Conservation (phyloP, 2,113 vertebrate genomes). For the Poicephalus meyeri region DNA sequence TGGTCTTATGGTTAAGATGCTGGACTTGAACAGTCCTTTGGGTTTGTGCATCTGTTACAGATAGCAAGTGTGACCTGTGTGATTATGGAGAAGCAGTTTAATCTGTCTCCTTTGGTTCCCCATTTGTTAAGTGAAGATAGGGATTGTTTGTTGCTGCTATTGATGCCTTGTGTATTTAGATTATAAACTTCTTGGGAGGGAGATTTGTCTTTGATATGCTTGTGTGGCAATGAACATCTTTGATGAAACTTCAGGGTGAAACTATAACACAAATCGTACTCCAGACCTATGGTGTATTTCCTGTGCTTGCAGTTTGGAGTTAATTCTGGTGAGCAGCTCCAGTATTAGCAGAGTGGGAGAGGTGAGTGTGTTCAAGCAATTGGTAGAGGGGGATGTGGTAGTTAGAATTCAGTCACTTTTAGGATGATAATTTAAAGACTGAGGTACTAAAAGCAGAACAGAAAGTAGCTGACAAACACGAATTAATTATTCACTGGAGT, state of each 20-base stretch:
- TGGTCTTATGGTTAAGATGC: fast-evolving
- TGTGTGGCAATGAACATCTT: neutral
- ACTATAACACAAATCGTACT: neutral
- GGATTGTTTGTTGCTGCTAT: neutral
- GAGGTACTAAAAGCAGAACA: neutral
- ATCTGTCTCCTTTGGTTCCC: neutral
- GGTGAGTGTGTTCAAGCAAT: fast-evolving
- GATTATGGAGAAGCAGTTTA: neutral
- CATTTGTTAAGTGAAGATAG: neutral
- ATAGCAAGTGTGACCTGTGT: neutral
- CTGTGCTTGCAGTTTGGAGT: neutral
- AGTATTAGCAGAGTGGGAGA: neutral
- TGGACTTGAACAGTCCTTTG: neutral
- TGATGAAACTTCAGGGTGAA: neutral
- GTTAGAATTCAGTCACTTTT: neutral
- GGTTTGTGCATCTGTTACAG: neutral
- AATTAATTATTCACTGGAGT: slow-evolving; percentile 16
- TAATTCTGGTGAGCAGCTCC: neutral
- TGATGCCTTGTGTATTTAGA: neutral
- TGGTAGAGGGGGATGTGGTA: neutral
- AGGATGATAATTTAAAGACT: neutral
- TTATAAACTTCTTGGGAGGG: neutral
- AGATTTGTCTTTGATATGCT: neutral
- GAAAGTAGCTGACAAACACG: neutral
- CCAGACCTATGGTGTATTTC: fast-evolving